Conservation (phyloP, 30 jellyfish, hydroid and myxozoan genomes). For the Aurelia coerulea region DNA sequence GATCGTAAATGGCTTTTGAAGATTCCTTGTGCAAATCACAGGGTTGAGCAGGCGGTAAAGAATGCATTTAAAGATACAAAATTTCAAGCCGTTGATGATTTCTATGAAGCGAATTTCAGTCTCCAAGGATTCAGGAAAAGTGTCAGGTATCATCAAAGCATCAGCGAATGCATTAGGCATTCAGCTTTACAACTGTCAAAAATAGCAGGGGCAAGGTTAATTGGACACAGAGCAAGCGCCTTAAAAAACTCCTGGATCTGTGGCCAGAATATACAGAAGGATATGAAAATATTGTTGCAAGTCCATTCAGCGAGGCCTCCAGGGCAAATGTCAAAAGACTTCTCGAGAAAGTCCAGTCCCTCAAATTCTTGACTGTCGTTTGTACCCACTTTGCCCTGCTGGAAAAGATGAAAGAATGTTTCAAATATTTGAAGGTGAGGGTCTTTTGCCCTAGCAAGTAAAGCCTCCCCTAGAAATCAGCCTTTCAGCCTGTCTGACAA, state of each 20-base stretch:
- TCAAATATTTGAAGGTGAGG: slow-evolving; percentile 65
- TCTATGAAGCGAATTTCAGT: slow-evolving; percentile 31
- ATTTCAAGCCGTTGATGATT: slow-evolving; percentile 49
- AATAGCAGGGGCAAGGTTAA: slow-evolving; percentile 69
- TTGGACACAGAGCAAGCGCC: slow-evolving; percentile 75
- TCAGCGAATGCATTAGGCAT: slow-evolving; percentile 35
- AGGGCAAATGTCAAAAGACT: slow-evolving; percentile 17
- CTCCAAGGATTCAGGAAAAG: slow-evolving; percentile 66
- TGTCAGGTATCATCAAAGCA: slow-evolving; percentile 12
- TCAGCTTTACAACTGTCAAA: slow-evolving; percentile 57
- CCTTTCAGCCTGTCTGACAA: neutral
- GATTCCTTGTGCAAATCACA: slow-evolving; percentile 72
- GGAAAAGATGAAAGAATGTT: neutral
- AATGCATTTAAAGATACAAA: slow-evolving; percentile 43
- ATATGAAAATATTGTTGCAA: slow-evolving; percentile 55
- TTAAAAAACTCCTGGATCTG: slow-evolving; percentile 48
- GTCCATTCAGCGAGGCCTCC: slow-evolving; percentile 14
- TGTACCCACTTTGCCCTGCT: slow-evolving; percentile 48
- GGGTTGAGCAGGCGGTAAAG: slow-evolving; percentile 77
- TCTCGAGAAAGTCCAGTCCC: slow-evolving; percentile 11
- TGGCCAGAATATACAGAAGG: slow-evolving; percentile 75
- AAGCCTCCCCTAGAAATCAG: slow-evolving; percentile 37
- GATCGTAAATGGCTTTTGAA: slow-evolving; percentile 70
- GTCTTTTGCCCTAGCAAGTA: slow-evolving; percentile 41
- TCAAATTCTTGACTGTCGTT: slow-evolving; percentile 1